Evolutionary conservation across 2,113 vertebrate genomes (phyloP), one percentile per base, ranked within the genome.

Genomic region (Fulica atra): DNA sequence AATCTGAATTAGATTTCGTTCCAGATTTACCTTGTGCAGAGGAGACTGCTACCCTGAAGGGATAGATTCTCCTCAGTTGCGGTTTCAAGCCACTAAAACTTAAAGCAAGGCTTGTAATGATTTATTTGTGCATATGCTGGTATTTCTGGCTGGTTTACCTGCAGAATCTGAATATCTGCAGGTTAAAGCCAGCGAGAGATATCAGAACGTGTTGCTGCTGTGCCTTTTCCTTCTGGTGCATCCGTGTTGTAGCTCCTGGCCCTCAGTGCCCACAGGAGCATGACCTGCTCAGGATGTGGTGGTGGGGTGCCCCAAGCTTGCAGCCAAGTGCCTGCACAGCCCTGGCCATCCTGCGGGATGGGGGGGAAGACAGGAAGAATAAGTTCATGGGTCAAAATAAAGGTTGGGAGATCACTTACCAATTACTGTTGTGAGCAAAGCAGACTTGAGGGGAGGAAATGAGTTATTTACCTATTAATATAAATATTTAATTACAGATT

Each of bases 321-420:
- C n/a, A 48, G 74, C n/a, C 61, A 48, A n/a, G 31, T 25, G 16
- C 31, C 33, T 1, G 1, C 46, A 21, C 6, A 16, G 33, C 1
- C 0, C 44, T 61, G 10, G 35, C 31, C 0, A 0, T 48, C 31
- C 19, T 63, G 40, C 0, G 0, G 40, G 16, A 21, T 1, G 0
- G 12, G 11, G 40, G 13, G 71, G n/a, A 76, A 86, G 54, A 46
- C 0, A 29, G 13, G 64, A 60, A 69, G 54, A 82, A 44, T 1
- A 50, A 50, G 16, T 10, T 56, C 2, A 0, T 11, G 14, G 17
- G 8, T 63, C n/a, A 63, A 35, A 79, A 8, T 63, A 36, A 54
- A 79, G 18, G 14, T 10, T 44, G 48, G 33, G 48, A 46, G 5
- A 68, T 54, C 0, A 0, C 46, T 38, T 38, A 5, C 20, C 16